Conservation (phyloP, 2,113 vertebrate genomes). For the Xenopus laevis region DNA sequence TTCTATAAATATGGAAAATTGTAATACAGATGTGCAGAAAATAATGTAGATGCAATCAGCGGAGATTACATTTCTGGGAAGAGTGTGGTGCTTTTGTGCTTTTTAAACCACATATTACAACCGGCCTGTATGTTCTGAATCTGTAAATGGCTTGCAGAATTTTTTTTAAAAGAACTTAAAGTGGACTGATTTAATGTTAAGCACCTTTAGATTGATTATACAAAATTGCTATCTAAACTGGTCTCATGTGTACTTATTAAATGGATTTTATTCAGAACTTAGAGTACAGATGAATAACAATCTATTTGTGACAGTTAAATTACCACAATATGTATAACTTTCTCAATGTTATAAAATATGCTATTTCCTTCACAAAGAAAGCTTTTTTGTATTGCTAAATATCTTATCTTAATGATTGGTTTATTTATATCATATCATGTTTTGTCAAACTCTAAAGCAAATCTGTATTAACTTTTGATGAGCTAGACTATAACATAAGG, state of each 20-base stretch:
- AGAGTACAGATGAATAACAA: constrained; percentile 11
- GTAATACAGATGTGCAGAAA: constrained; percentile 42
- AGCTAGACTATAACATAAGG: too few species aligned
- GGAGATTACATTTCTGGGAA: constrained; percentile 39
- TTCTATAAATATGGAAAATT: constrained; percentile 28
- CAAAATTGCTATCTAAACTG: constrained; percentile 11
- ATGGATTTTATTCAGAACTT: constrained; percentile 7
- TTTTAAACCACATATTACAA: constrained; percentile 22
- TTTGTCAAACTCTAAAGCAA: not conserved
- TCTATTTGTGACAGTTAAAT: constrained; percentile 8
- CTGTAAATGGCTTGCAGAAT: constrained; percentile 32
- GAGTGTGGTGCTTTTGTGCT: constrained; percentile 16
- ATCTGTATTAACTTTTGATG: not conserved
- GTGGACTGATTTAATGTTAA: constrained; percentile 22
- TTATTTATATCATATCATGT: too few species aligned
- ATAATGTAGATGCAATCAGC: constrained; percentile 41
- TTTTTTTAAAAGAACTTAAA: constrained; percentile 22
- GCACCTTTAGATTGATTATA: constrained; percentile 32
- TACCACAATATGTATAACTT: not conserved
- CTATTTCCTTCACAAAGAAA: too few species aligned
- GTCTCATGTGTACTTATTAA: constrained; percentile 24
- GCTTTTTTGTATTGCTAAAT: not conserved
- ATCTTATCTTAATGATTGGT: too few species aligned
- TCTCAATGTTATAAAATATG: not conserved
- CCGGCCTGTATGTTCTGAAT: constrained; percentile 11